These are phyloP conservation scores for Mallateleia sp. DNA, from an alignment of 2,888 invertebrate genomes.

Conservation along the genomic window DNA sequence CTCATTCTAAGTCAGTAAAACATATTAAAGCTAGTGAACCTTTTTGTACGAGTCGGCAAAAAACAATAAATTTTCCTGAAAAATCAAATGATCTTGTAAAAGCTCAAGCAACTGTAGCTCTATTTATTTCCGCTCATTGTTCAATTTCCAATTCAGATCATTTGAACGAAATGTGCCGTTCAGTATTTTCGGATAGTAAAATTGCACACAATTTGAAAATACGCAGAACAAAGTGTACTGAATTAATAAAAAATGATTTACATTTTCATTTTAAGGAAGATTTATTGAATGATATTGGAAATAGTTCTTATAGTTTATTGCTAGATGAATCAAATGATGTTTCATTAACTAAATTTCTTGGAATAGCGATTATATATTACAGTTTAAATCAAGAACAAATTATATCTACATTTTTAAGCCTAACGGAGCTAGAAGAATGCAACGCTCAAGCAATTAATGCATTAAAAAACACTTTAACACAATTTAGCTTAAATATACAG, in stretches of 20 bases:
- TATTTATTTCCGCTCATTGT: constrained; percentile 60
- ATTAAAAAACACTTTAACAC: neutral
- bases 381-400: constrained; percentile 22
- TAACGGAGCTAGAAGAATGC: constrained; percentile 75
- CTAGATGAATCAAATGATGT: constrained; percentile 81
- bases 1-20: constrained; percentile 15
- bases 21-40: constrained; percentile 37
- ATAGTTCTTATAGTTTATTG: constrained; percentile 78
- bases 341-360: constrained; percentile 55
- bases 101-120: constrained; percentile 61
- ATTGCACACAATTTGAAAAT: too few relatives aligned
- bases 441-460: constrained; percentile 2
- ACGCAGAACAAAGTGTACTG: too few relatives aligned
- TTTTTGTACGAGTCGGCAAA: constrained; percentile 19
- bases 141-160: constrained; percentile 56
- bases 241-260: too few relatives aligned
- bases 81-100: constrained; percentile 31
- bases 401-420: constrained; percentile 77
- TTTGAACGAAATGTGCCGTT: constrained; percentile 40
- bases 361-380: constrained; percentile 41
- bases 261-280: too few relatives aligned
- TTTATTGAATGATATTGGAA: constrained; percentile 70
- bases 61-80: constrained; percentile 32
- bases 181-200: constrained; percentile 66
- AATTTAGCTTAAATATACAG: neutral